Evolutionary conservation across 2,797 vertebrate genomes (phyloP).

Genomic region (Ctenosaura bakeri): DNA sequence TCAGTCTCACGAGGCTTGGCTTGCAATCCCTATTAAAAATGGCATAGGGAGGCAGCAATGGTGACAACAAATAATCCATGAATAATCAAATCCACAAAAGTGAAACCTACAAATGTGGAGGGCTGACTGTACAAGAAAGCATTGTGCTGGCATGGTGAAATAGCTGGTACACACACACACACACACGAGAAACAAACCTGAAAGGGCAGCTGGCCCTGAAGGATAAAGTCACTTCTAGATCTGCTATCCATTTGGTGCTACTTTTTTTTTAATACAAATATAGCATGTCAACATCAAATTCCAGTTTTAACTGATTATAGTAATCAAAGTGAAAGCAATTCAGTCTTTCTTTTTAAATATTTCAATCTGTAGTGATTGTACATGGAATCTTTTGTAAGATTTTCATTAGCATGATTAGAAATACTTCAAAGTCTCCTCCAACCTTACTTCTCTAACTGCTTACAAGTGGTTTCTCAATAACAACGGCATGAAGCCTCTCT

Average conservation of each 20-base stretch:
- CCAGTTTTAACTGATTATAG: slow-evolving; percentile 33
- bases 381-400: slow-evolving; percentile 46
- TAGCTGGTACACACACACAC: too few species aligned
- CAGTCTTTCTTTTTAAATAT: slow-evolving; percentile 35
- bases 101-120: too few species aligned
- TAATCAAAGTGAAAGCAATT: slow-evolving; percentile 42
- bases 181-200: too few species aligned
- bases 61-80: too few species aligned
- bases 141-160: too few species aligned
- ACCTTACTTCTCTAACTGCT: slow-evolving; percentile 1
- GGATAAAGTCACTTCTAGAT: too few species aligned
- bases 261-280: background rate
- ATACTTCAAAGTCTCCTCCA: slow-evolving; percentile 41
- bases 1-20: too few species aligned
- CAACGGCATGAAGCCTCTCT: slow-evolving; percentile 9
- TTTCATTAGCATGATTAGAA: slow-evolving; percentile 33
- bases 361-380: slow-evolving; percentile 45
- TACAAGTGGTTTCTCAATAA: slow-evolving; percentile 50
- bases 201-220: too few species aligned
- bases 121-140: too few species aligned
- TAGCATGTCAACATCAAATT: slow-evolving; percentile 17
- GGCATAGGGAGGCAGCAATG: too few species aligned
- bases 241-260: background rate
- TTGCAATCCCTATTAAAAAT: too few species aligned
- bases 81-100: too few species aligned